These are phyloP conservation scores for Manis crassicaudata DNA, from an alignment of 2,797 vertebrate species.

Conservation along the genomic window DNA sequence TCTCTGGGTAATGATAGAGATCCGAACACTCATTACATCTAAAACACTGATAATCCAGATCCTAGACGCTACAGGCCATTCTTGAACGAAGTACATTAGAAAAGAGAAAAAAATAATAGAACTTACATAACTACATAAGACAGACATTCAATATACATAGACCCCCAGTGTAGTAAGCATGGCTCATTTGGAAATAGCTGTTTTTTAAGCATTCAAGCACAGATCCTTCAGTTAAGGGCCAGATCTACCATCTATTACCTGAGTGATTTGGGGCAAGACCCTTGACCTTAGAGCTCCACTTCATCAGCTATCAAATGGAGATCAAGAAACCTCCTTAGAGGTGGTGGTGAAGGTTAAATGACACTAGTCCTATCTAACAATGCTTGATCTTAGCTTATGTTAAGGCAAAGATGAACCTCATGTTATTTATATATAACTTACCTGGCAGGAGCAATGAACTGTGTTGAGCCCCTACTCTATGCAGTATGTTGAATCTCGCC, in stretches of 20 bases:
- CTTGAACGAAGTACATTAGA: not conserved
- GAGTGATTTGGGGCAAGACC: not conserved
- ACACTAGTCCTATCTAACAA: not conserved
- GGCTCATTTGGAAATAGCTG: not conserved
- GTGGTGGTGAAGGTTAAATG: not conserved
- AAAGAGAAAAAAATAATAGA: not conserved
- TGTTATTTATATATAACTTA: rapidly evolving
- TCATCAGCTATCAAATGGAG: not conserved
- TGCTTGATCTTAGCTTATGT: not conserved
- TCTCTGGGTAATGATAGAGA: not conserved
- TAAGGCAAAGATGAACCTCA: not conserved
- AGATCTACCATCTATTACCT: not conserved
- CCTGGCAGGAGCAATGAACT: not conserved
- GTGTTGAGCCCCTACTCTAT: rapidly evolving
- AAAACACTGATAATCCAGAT: not conserved
- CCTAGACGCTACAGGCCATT: not conserved
- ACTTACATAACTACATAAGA: not conserved
- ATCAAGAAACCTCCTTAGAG: not conserved
- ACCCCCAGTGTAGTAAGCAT: not conserved
- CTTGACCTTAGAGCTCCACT: not conserved
- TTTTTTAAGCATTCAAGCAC: not conserved
- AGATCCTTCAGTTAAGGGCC: not conserved
- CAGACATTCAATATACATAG: not conserved
- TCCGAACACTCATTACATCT: not conserved
- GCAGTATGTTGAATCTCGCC: not conserved